Conservation (phyloP, 2,113 vertebrate species). For the Coturnix japonica region DNA sequence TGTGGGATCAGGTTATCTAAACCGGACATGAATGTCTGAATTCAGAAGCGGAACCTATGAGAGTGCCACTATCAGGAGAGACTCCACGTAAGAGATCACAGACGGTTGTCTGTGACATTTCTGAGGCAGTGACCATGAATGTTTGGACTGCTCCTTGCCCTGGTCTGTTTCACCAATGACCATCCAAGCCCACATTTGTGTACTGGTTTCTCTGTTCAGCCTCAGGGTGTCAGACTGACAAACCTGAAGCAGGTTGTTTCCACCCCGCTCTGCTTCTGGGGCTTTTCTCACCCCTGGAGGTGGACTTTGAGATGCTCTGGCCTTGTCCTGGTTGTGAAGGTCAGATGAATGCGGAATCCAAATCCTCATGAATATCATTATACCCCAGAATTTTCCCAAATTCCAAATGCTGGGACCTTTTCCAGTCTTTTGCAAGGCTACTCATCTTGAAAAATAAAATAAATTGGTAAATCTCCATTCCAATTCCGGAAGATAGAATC, state of each 20-base stretch:
- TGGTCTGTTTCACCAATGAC: neutral
- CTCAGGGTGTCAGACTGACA: neutral
- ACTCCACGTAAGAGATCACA: no score
- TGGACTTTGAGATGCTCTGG: neutral
- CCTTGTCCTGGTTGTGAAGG: constrained; percentile 4
- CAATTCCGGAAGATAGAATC: constrained; percentile 52
- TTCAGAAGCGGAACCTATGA: no score
- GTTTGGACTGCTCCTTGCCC: neutral
- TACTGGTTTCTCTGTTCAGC: neutral
- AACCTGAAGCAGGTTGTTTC: neutral
- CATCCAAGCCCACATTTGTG: neutral
- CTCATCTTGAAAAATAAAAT: constrained; percentile 66
- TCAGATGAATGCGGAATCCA: constrained; percentile 41
- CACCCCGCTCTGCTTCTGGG: neutral
- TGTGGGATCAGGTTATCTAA: neutral
- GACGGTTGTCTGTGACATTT: neutral
- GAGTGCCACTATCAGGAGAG: no score
- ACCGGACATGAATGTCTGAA: no score
- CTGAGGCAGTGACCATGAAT: neutral
- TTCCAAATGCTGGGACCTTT: constrained; percentile 49
- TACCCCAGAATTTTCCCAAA: constrained; percentile 45
- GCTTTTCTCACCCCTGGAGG: neutral
- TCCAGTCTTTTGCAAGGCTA: constrained; percentile 47
- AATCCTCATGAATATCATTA: constrained; percentile 66
- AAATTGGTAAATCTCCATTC: constrained; percentile 71